These are phyloP conservation scores for Dermatemys mawii DNA, from an alignment of 2,113 vertebrate genomes.

Conservation along the genomic window DNA sequence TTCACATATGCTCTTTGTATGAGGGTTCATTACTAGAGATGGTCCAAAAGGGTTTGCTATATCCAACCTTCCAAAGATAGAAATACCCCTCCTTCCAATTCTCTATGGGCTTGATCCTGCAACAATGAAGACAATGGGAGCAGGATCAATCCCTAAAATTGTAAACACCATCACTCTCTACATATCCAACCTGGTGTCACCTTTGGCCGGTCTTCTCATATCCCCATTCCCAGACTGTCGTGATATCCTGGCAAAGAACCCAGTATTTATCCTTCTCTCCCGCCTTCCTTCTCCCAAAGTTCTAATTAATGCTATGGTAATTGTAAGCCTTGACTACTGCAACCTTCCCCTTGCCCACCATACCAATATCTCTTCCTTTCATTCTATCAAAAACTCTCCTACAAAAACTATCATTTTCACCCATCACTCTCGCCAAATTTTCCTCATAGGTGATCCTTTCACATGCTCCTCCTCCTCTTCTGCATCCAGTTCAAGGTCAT, in stretches of 20 bases:
- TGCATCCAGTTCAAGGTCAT: not conserved
- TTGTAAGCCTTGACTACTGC: not conserved
- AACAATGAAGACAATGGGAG: not conserved
- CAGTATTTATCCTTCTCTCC: not conserved
- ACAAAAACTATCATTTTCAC: not conserved
- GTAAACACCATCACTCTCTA: not conserved
- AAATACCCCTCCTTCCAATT: not conserved
- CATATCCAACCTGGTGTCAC: not conserved
- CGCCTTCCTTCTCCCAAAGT: not conserved
- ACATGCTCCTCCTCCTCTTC: not conserved
- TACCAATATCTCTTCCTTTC: not conserved
- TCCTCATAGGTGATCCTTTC: not conserved
- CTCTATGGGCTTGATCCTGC: not conserved
- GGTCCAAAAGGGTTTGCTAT: not conserved
- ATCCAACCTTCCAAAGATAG: not conserved
- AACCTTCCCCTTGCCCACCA: not conserved
- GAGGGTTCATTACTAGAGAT: not conserved
- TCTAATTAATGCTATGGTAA: conserved; percentile 1
- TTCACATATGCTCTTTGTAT: not conserved
- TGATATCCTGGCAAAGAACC: not conserved
- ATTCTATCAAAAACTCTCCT: not conserved
- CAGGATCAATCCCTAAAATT: not conserved
- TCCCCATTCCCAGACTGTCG: not conserved
- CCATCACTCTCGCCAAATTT: not conserved
- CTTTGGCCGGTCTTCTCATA: not conserved